Evolutionary conservation across 2,888 invertebrate genomes (phyloP), one percentile per base, ranked within the genome.

Genomic region (Desoria tigrina): DNA sequence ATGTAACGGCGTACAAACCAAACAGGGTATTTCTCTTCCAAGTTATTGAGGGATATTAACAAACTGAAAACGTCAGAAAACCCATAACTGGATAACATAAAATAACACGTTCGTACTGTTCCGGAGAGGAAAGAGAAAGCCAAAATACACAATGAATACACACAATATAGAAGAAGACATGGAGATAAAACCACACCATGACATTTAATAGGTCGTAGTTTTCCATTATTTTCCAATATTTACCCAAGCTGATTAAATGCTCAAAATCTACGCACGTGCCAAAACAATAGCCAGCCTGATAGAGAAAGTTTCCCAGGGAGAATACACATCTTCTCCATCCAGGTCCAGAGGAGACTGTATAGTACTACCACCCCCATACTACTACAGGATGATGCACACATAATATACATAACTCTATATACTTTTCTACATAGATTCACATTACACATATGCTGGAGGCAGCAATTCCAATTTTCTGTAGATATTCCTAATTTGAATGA

Each of bases 201-300:
- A 73, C 72, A 72, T 73, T 73, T 70, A 72, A 72, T 73, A 69
- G 70, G 70, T 68, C 69, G 68, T 72, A 68, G 61, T 63, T 71
- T 72, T 65, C 73, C 74, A 74, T 73, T 74, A 72, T 73, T 73
- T 74, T 72, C 74, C 68, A 71, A 73, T 75, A 74, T 75, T 75
- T 72, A 75, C 75, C 66, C 74, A 74, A 65, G 69, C 73, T 75
- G 75, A 75, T 75, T 75, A 75, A 74, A 74, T 72, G 71, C 66
- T 71, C 71, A 72, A 72, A 74, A 70, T 65, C 69, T 65, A 66
- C 63, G 71, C 74, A 73, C 74, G 73, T 74, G 74, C 74, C 73
- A 74, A 74, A 73, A 73, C 73, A 74, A 74, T 71, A 68, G 72
- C 45, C 16, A 45, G 45, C 21, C 45, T 45, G 9, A 6, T 21